Evolutionary conservation across 2,797 vertebrate species (phyloP).

Genomic region (Paguma larvata): DNA sequence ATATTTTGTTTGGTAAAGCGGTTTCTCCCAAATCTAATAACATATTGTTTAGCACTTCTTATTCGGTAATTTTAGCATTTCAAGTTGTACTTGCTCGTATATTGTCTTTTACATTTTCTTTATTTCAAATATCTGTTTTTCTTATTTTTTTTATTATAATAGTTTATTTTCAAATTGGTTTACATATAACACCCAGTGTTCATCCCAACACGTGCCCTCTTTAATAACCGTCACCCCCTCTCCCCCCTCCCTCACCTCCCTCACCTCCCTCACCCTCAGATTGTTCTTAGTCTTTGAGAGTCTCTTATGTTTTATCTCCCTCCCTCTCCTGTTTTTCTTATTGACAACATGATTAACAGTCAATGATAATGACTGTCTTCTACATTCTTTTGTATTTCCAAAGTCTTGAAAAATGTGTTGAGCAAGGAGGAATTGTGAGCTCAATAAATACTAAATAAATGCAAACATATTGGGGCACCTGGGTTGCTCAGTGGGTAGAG

Average conservation of each 20-base stretch:
- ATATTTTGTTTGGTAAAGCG: neutral
- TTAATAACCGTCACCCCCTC: too few relatives aligned
- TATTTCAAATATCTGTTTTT: neutral
- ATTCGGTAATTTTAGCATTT: neutral
- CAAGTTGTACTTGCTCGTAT: neutral
- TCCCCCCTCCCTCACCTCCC: too few relatives aligned
- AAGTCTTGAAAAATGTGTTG: neutral
- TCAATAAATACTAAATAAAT: neutral
- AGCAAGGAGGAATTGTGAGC: neutral
- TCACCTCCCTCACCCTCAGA: too few relatives aligned
- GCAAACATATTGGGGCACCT: neutral
- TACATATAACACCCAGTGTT: too few relatives aligned
- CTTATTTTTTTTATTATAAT: too few relatives aligned
- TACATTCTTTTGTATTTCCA: neutral
- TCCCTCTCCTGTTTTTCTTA: neutral
- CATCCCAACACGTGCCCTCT: too few relatives aligned
- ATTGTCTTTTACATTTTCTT: neutral
- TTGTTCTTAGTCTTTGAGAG: too few relatives aligned
- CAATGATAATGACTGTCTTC: neutral
- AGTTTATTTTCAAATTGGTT: too few relatives aligned
- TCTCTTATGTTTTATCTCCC: too few relatives aligned
- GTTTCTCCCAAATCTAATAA: neutral
- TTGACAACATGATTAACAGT: neutral
- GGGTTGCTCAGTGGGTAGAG: too few relatives aligned
- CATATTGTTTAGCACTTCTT: neutral